Evolutionary conservation across 2,888 invertebrate genomes (phyloP).

Genomic region (Meandrusa payeni): DNA sequence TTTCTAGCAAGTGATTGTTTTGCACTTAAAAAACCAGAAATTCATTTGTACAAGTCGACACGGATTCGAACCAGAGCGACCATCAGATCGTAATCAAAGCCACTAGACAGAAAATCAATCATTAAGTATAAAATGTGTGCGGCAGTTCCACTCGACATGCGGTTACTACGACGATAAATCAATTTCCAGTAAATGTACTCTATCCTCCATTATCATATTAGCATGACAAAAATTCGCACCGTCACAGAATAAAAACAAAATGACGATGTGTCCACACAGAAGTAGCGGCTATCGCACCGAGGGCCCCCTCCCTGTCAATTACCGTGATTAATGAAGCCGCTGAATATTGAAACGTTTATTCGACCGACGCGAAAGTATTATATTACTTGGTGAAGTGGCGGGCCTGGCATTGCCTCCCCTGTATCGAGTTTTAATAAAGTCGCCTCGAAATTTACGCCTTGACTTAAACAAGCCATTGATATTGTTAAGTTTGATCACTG

Average conservation of each 20-base stretch:
- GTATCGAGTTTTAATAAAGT: constrained; percentile 69
- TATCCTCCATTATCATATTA: constrained; percentile 44
- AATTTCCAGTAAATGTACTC: too few relatives aligned
- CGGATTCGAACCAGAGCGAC: too few relatives aligned
- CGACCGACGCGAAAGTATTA: constrained; percentile 69
- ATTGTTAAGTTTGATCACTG: too few relatives aligned
- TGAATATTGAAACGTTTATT: constrained; percentile 78
- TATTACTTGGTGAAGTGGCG: constrained; percentile 61
- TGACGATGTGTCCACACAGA: constrained; percentile 29
- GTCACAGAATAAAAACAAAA: constrained; percentile 45
- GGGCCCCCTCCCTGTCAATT: constrained; percentile 72
- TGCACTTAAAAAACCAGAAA: too few relatives aligned
- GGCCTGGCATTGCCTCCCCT: constrained; percentile 35
- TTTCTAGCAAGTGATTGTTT: too few relatives aligned
- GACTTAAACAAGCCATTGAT: not conserved
- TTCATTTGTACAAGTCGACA: too few relatives aligned
- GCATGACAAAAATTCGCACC: constrained; percentile 36
- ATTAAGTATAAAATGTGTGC: too few relatives aligned
- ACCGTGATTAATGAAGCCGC: constrained; percentile 75
- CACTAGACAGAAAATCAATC: too few relatives aligned
- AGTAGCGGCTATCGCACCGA: constrained; percentile 45
- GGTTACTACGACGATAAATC: too few relatives aligned
- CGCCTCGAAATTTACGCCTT: constrained; percentile 39
- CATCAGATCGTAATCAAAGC: too few relatives aligned
- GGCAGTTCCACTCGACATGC: too few relatives aligned